phyloP scores from a whole-genome alignment of 2,113 vertebrate genomes.

The Channa maculata region DNA sequence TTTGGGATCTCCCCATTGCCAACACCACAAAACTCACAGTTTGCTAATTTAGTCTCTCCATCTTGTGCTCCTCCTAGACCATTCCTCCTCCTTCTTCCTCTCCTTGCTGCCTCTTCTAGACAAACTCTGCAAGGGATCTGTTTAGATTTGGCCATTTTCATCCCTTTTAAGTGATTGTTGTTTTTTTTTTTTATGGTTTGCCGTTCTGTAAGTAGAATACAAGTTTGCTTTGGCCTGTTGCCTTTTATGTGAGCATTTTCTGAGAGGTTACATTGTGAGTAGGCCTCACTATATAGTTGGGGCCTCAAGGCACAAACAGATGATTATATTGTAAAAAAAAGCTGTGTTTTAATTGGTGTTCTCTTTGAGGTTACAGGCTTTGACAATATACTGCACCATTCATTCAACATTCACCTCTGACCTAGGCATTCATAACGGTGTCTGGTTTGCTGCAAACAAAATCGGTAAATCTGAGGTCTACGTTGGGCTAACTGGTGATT shows the following conservation, averaged over 20 bases:
- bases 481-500: background rate
- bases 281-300: conserved; percentile 55
- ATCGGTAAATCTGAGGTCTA: background rate
- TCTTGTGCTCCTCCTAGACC: conserved; percentile 68
- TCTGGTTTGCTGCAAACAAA: conserved; percentile 19
- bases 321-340: conserved; percentile 62
- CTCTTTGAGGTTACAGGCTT: conserved; percentile 40
- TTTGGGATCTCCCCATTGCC: conserved; percentile 76
- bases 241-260: conserved; percentile 70
- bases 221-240: conserved; percentile 55
- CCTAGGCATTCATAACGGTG: conserved; percentile 22
- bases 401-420: conserved; percentile 42
- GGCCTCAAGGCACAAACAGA: conserved; percentile 46
- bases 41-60: conserved; percentile 80
- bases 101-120: conserved; percentile 31
- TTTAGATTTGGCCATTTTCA: conserved; percentile 62
- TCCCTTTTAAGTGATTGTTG: conserved; percentile 62
- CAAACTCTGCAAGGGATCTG: conserved; percentile 60
- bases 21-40: conserved; percentile 78
- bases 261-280: conserved; percentile 47
- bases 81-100: conserved; percentile 42
- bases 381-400: conserved; percentile 37
- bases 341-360: conserved; percentile 48
- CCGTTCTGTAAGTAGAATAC: conserved; percentile 57
- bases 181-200: conserved; percentile 54